These are phyloP conservation scores for Luidia sarsii DNA, from an alignment of 53 echinoderm and acorn worm species.

Conservation along the genomic window DNA sequence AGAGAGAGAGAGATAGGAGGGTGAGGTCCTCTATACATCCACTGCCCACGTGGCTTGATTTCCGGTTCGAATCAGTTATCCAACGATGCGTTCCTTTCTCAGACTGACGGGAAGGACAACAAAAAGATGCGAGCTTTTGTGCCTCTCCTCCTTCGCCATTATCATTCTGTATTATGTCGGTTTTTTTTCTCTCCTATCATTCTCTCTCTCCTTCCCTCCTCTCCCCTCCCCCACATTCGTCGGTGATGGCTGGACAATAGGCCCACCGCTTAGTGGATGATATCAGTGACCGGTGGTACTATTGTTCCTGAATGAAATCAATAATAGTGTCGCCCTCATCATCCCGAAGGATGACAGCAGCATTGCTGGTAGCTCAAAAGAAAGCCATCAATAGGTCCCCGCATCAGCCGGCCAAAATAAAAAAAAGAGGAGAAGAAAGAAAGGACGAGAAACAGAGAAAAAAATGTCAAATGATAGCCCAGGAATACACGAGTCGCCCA, in stretches of 20 bases:
- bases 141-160: neutral
- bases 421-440: too few species aligned
- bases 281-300: slow-evolving; percentile 14
- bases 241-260: neutral
- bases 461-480: too few species aligned
- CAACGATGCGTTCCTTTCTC: slow-evolving; percentile 11
- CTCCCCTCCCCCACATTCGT: neutral
- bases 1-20: too few species aligned
- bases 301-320: slow-evolving; percentile 39
- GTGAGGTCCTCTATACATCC: neutral
- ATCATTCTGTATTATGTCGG: too few species aligned
- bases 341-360: slow-evolving; percentile 2
- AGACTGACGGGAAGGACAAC: too few species aligned
- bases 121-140: neutral
- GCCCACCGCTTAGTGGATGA: slow-evolving; percentile 10
- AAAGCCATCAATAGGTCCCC: too few species aligned
- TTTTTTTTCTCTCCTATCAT: too few species aligned
- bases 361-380: too few species aligned
- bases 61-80: slow-evolving; percentile 46
- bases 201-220: slow-evolving; percentile 20
- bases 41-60: slow-evolving; percentile 23
- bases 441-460: too few species aligned
- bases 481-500: too few species aligned
- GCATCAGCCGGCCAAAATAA: neutral
- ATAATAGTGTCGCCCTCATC: neutral